These are phyloP conservation scores for Umimayanthus kanabou DNA, from an alignment of 92 coral and sea anemone species.

Conservation along the genomic window DNA sequence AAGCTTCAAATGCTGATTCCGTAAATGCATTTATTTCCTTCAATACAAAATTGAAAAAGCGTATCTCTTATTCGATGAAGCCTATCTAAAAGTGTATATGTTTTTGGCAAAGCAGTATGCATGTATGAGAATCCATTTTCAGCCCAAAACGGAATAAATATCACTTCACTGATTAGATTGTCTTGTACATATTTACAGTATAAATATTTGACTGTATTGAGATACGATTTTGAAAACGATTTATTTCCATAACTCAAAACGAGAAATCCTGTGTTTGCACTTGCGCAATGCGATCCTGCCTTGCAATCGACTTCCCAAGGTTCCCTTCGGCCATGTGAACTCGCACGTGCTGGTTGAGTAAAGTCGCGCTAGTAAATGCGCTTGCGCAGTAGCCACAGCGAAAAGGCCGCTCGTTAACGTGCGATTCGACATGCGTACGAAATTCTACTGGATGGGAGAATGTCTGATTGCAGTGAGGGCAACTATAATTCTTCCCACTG, in stretches of 20 bases:
- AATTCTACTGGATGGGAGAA: constrained; percentile 88
- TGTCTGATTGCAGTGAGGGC: constrained; percentile 88
- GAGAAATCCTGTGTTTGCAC: constrained; percentile 40
- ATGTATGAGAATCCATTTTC: not conserved
- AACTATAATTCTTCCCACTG: constrained; percentile 73
- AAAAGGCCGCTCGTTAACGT: constrained; percentile 95
- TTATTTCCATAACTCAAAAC: not conserved
- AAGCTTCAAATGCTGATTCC: too few species aligned
- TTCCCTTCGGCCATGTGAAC: constrained; percentile 85
- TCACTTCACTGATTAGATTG: not conserved
- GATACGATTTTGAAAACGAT: not conserved
- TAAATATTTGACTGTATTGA: not conserved
- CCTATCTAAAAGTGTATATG: not conserved
- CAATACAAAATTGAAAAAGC: not conserved
- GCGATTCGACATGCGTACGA: constrained; percentile 92
- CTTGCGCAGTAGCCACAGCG: constrained; percentile 95
- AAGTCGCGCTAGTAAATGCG: constrained; percentile 85
- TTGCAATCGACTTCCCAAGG: constrained; percentile 52
- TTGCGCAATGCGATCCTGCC: constrained; percentile 67
- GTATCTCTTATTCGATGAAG: not conserved
- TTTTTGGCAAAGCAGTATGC: not conserved
- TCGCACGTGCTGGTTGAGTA: constrained; percentile 92
- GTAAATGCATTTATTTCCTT: not conserved
- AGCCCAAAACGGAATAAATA: not conserved
- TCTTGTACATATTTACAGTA: not conserved